Evolutionary conservation across 2,888 invertebrate genomes (phyloP).

Genomic region (Acrobasis repandana): DNA sequence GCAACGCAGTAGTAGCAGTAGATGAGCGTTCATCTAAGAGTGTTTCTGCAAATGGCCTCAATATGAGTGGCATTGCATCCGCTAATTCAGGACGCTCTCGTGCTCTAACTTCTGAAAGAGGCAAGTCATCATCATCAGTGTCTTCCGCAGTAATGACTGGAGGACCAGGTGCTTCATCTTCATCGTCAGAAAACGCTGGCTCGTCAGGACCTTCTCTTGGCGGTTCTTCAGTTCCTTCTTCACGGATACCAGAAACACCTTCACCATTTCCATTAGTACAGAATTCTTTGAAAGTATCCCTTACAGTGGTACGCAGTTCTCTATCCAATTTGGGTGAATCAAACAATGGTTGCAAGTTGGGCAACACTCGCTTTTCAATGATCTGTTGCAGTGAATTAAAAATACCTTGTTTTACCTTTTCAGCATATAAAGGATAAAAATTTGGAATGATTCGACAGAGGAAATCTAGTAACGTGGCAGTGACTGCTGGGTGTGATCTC

Average conservation of each 20-base stretch:
- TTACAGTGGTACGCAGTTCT: slow-evolving; percentile 91
- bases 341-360: slow-evolving; percentile 92
- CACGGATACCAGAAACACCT: slow-evolving; percentile 74
- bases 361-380: slow-evolving; percentile 94
- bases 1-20: slow-evolving; percentile 63
- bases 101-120: slow-evolving; percentile 88
- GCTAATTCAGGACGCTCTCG: slow-evolving; percentile 84
- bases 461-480: slow-evolving; percentile 95
- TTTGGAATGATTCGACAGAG: slow-evolving; percentile 94
- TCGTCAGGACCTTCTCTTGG: slow-evolving; percentile 83
- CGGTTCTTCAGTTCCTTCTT: slow-evolving; percentile 70
- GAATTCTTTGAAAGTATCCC: slow-evolving; percentile 96
- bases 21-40: slow-evolving; percentile 70
- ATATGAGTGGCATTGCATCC: slow-evolving; percentile 69
- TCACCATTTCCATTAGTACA: slow-evolving; percentile 84
- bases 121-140: slow-evolving; percentile 89
- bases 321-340: slow-evolving; percentile 94
- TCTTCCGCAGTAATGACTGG: slow-evolving; percentile 79
- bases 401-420: slow-evolving; percentile 91
- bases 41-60: slow-evolving; percentile 73
- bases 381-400: slow-evolving; percentile 93
- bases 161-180: slow-evolving; percentile 84
- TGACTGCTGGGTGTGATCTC: slow-evolving; percentile 94
- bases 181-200: slow-evolving; percentile 93
- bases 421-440: slow-evolving; percentile 90